Evolutionary conservation across 2,888 invertebrate species (phyloP), one percentile per base, ranked within the genome.

Genomic region (Sicus ferrugineus): DNA sequence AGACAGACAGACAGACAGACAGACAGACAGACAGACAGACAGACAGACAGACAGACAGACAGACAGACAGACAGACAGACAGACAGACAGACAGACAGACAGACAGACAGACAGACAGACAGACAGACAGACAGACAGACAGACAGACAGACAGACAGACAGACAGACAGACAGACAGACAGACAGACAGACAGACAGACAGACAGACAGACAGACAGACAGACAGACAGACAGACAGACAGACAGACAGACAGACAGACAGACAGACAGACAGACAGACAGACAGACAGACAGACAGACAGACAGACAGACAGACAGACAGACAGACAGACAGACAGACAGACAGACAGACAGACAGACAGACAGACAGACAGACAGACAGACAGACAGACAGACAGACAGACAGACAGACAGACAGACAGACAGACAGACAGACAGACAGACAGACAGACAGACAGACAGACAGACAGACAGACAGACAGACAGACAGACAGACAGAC

Each of bases 1-100:
- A 52, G 52, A 52, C 52, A 52, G 52, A 52, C 52, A 52, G 52
- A 52, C 52, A 52, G 52, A 52, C 52, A 52, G 52, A 52, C 52
- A 52, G 52, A 52, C 52, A 52, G 52, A 52, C 52, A 52, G 52
- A 52, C 52, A 52, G 52, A 52, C 52, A 52, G 52, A 52, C 52
- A 52, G 52, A 52, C 52, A 52, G 52, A 52, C 52, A 52, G 52
- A 52, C 52, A 52, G 52, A 52, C 52, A 52, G 52, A 52, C 52
- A 52, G 52, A 52, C 52, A 52, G 52, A 52, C 52, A 52, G 52
- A 52, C 52, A 52, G 52, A 52, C 52, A 52, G 52, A 52, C 52
- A 52, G 52, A 52, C 52, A 52, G 52, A 52, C 52, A 52, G 52
- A 52, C 52, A 52, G 52, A 52, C 52, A 52, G 52, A 52, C 52